These are phyloP conservation scores for Ceramica pisi DNA, from an alignment of 2,888 invertebrate species.

Conservation along the genomic window DNA sequence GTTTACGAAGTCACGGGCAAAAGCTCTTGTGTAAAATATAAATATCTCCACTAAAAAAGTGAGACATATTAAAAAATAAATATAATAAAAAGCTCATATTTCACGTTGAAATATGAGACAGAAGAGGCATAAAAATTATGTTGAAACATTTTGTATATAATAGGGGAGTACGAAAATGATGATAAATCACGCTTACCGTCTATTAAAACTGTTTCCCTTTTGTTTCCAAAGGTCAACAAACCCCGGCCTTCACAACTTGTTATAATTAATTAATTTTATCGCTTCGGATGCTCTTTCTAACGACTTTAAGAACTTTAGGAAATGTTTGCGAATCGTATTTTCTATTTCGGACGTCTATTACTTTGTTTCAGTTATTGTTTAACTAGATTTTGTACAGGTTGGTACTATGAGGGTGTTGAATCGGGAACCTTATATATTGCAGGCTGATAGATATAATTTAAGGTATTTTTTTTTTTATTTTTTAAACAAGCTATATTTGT, in stretches of 20 bases:
- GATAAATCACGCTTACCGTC: slow-evolving; percentile 48
- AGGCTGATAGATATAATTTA: no score
- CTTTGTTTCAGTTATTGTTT: background rate
- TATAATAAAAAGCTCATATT: background rate
- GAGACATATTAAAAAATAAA: background rate
- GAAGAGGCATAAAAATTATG: slow-evolving; percentile 10
- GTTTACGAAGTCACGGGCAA: no score
- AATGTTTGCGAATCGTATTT: slow-evolving; percentile 13
- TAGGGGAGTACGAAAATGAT: slow-evolving; percentile 7
- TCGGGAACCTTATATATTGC: background rate
- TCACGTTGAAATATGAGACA: slow-evolving; percentile 27
- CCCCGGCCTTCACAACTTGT: slow-evolving; percentile 33
- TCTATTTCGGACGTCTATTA: background rate
- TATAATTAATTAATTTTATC: slow-evolving; percentile 52
- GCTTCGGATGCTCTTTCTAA: slow-evolving; percentile 24
- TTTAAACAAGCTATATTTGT: no score
- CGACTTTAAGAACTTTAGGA: slow-evolving; percentile 6
- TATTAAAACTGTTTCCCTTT: slow-evolving; percentile 41
- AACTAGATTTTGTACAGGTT: background rate
- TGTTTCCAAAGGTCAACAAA: slow-evolving; percentile 53
- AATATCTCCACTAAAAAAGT: no score
- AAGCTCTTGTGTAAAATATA: no score
- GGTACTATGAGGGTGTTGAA: background rate
- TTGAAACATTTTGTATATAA: slow-evolving; percentile 13
- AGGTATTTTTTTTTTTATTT: no score